Percentiles rank a stretch among this genome's conserved stretches.
phyloP scores from a whole-genome alignment of 2,797 vertebrate genomes.

The Eospalax fontanierii region DNA sequence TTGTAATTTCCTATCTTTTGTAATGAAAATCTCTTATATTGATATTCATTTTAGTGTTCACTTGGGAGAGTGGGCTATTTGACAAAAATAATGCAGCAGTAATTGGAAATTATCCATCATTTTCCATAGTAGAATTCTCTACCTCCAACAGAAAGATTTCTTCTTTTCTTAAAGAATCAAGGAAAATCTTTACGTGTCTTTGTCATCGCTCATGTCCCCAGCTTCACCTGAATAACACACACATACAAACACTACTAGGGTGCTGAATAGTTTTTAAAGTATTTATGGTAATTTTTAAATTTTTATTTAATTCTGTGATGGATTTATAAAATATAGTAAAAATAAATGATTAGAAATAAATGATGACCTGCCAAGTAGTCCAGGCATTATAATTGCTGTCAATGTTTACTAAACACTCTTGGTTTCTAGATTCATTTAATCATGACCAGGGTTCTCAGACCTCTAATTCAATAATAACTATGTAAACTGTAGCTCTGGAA shows the following conservation, averaged over 20 bases:
- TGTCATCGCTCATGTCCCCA: not conserved
- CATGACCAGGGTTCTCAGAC: not conserved
- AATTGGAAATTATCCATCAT: not conserved
- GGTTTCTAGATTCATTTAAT: not conserved
- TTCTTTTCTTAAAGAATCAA: not conserved
- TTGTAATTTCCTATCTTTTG: not conserved
- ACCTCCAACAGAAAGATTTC: not conserved
- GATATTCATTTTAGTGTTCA: not conserved
- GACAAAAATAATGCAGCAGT: not conserved
- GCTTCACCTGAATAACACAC: not conserved
- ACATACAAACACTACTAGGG: not conserved
- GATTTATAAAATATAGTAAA: constrained; percentile 3
- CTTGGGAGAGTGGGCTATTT: not conserved
- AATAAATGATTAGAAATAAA: not conserved
- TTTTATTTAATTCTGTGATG: not conserved
- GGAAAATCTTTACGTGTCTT: not conserved
- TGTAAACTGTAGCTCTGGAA: not conserved
- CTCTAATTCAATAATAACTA: not conserved
- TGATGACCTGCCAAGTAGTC: not conserved
- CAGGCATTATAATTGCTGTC: not conserved
- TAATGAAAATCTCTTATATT: not conserved
- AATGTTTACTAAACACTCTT: not conserved
- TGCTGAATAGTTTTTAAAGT: not conserved
- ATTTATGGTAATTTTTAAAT: not conserved
- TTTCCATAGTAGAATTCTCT: not conserved